Evolutionary conservation across 1,140 invertebrate species (phyloP), one percentile per base, ranked within the genome.

Genomic region (Camponotus vicinus): DNA sequence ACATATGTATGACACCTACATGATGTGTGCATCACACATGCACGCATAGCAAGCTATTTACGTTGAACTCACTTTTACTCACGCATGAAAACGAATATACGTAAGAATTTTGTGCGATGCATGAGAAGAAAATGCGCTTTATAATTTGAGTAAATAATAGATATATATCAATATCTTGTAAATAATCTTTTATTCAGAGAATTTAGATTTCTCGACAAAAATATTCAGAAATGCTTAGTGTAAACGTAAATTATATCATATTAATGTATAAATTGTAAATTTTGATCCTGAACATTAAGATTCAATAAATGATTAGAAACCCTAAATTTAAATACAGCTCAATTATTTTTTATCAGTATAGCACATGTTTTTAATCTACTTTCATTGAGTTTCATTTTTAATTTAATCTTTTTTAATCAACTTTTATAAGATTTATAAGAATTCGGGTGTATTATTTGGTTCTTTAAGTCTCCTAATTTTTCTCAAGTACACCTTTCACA

Each of bases 41-140:
- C 37, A 80, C 70, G 63, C 52, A 21, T 69, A 67, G 76, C 59
- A 57, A 42, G 40, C 42, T 87, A 88, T 92, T 91, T 91, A 89
- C 91, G 88, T 89, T 86, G 86, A 82, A 89, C 90, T 92, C 89
- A 92, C 92, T 92, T 92, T 92, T 92, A 92, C 92, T 92, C 88
- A 84, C 40, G 4, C 59, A 40, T 77, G 42, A 66, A 86, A 86
- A 80, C 27, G 61, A 64, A 83, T 64, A 88, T 71, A 61, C 55
- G 73, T 69, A 59, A 88, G 59, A 57, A 85, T 84, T 79, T 37
- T 21, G 21, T 49, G 32, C n/a, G 11, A 15, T n/a, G 40, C 40
- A 3, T 15, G 49, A 52, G 3, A 63, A 63, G 11, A 21, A 45
- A 3, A 42, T 9, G 34, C 13, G 15, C 2, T 6, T 77, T 32